Evolutionary conservation across 2,888 invertebrate species (phyloP).

Genomic region (Stenoptilia bipunctidactyla): DNA sequence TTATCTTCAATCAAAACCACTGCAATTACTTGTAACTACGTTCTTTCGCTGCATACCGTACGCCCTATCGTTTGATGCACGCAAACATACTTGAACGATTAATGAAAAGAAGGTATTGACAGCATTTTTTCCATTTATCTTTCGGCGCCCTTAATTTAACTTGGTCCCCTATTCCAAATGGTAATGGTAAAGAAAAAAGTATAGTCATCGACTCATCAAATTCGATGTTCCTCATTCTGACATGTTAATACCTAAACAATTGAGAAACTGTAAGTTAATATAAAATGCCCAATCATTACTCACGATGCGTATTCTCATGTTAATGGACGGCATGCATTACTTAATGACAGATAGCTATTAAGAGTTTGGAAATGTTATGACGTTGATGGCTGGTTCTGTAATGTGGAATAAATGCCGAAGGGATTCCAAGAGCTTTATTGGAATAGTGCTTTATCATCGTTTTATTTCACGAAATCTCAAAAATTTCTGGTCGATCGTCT

Average conservation of each 20-base stretch:
- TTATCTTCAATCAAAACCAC: background rate
- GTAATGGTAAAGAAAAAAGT: slow-evolving; percentile 2
- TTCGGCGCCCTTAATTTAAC: slow-evolving; percentile 47
- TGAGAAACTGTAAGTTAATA: slow-evolving; percentile 16
- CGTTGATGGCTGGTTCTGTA: no score
- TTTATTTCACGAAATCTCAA: no score
- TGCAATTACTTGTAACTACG: background rate
- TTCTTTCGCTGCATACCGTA: slow-evolving; percentile 3
- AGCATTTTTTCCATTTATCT: slow-evolving; percentile 51
- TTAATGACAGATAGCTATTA: no score
- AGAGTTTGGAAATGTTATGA: no score
- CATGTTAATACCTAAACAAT: slow-evolving; percentile 37
- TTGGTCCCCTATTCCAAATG: slow-evolving; percentile 31
- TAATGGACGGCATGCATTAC: no score
- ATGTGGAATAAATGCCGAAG: no score
- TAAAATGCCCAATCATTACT: background rate
- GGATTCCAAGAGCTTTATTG: no score
- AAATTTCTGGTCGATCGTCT: slow-evolving; percentile 14
- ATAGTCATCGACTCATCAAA: slow-evolving; percentile 22
- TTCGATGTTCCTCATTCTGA: slow-evolving; percentile 32
- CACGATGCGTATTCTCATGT: background rate
- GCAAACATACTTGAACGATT: slow-evolving; percentile 45
- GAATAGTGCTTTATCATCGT: no score
- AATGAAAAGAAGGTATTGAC: slow-evolving; percentile 56
- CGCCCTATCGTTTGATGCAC: slow-evolving; percentile 32